These are phyloP conservation scores for Hydropsyche tenuis DNA, from an alignment of 1,140 invertebrate genomes.

Conservation along the genomic window DNA sequence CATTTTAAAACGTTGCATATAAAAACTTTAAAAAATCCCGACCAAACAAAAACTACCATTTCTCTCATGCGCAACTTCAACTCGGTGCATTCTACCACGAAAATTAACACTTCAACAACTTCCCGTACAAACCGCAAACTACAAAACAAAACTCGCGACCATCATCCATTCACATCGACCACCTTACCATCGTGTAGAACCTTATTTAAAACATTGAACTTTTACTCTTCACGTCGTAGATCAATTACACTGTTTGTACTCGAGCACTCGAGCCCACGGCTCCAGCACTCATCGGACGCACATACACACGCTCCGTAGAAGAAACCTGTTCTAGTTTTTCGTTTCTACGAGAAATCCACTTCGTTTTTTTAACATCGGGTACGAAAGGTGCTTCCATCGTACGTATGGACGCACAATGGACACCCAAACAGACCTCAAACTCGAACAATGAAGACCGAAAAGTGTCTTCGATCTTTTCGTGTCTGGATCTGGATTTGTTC, in stretches of 20 bases:
- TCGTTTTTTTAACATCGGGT: conserved; percentile 28
- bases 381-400: conserved; percentile 13
- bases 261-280: not conserved
- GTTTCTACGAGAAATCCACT: conserved; percentile 36
- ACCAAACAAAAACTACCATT: too few relatives aligned
- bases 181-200: not conserved
- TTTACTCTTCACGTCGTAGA: not conserved
- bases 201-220: not conserved
- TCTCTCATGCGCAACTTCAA: too few relatives aligned
- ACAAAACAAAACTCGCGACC: too few relatives aligned
- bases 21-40: too few relatives aligned
- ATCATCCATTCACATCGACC: not conserved
- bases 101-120: too few relatives aligned
- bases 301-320: conserved; percentile 4
- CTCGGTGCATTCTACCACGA: too few relatives aligned
- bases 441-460: too few relatives aligned
- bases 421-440: not conserved
- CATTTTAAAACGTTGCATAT: too few relatives aligned
- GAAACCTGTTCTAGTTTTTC: conserved; percentile 47
- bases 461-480: too few relatives aligned
- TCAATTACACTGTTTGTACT: conserved; percentile 13
- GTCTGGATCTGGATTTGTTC: too few relatives aligned
- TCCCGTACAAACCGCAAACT: too few relatives aligned
- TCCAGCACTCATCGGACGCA: not conserved
- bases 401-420: not conserved